These are phyloP conservation scores for Papilio machaon DNA, from an alignment of 1,140 invertebrate genomes.

Conservation along the genomic window DNA sequence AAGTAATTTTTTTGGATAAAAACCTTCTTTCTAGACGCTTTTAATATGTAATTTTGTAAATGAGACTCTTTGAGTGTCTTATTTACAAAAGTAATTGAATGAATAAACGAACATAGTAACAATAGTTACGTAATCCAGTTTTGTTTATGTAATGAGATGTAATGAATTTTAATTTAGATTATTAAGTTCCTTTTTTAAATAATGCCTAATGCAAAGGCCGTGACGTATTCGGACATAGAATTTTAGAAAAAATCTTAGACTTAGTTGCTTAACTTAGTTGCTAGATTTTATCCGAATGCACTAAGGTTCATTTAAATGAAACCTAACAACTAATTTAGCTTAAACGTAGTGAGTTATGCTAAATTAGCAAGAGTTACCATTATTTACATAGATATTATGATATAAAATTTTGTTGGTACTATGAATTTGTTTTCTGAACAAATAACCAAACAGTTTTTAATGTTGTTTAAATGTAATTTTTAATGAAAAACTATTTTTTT, in stretches of 20 bases:
- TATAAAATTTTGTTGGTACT: no score
- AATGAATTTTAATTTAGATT: slow-evolving; percentile 9
- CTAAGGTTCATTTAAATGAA: no score
- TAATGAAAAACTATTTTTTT: not conserved
- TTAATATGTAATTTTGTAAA: slow-evolving; percentile 39
- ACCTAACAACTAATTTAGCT: no score
- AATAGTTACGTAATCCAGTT: not conserved
- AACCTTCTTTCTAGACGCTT: not conserved
- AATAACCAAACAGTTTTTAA: no score
- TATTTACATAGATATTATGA: no score
- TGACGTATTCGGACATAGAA: not conserved
- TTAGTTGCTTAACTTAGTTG: no score
- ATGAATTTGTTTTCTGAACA: no score
- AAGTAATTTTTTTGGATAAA: not conserved
- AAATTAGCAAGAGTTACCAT: no score
- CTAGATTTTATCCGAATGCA: no score
- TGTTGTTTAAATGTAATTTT: no score
- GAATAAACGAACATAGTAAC: not conserved
- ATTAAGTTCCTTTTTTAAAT: not conserved
- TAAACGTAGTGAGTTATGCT: no score
- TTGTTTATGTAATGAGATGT: slow-evolving; percentile 1
- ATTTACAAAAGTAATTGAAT: not conserved
- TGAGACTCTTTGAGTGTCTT: slow-evolving; percentile 30
- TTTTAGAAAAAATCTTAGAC: no score
- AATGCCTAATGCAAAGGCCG: not conserved